Base-by-base conservation (phyloP, 2,797 vertebrate species). In the Hyperoplus lanceolatus region DNA sequence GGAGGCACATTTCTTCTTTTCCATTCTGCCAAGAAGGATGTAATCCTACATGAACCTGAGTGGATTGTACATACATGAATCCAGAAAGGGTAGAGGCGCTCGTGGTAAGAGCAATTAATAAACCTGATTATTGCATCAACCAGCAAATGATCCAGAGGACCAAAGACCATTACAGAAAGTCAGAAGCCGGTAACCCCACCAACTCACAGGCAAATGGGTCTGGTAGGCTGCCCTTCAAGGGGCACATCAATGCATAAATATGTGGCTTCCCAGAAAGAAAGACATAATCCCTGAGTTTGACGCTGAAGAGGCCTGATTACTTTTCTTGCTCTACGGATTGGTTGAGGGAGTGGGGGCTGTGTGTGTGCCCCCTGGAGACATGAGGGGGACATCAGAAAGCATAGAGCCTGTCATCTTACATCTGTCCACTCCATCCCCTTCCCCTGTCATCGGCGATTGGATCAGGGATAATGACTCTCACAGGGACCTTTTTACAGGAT, bases 391-490 rank as follows among this genome's bases (percentile, higher is more conserved):
- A 90, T 88, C 79, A 88, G 77, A 89, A 87, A 90, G 87, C 77
- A 77, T 72, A 75, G 70, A 16, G 70, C 70, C 84, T 92, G 88
- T 92, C 93, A 91, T 93, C 83, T 91, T 77, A 46, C 81, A 90
- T 92, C 81, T 73, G 41, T 90, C 86, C 79, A 78, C 74, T 77
- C 61, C 77, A 82, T 81, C 75, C 84, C 66, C 46, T 82, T 89
- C 51, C 70, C 81, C 73, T 91, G 92, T 90, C 87, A 88, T 88
- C 38, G 72, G 68, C 45, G 55, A 91, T 85, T 80, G 85, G 82
- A 90, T 91, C 88, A 89, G 72, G 79, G 80, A 90, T 90, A 93
- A 93, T 90, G 87, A 91, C 87, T 93, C 87, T 92, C 87, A 65
- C 63, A 83, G 91, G 91, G 90, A 92, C 85, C 82, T 80, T 89